Evolutionary conservation across 2,113 vertebrate genomes (phyloP), one percentile per base, ranked within the genome.

Genomic region (Odontesthes bonariensis): DNA sequence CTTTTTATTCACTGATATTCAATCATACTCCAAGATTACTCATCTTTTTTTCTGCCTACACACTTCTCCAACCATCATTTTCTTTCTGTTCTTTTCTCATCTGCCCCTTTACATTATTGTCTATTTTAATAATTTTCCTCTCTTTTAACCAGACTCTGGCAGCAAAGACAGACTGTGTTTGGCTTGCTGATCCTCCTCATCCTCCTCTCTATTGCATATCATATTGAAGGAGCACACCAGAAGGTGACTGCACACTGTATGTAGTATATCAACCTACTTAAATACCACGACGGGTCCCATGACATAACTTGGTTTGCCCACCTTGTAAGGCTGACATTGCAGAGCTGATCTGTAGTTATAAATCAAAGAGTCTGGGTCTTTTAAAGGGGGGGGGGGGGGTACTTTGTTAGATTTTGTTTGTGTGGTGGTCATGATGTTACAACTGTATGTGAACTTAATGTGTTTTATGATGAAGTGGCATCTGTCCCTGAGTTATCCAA

Each of bases 151-250:
- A 97, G 96, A 79, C 92, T 97, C 82, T 95, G 95, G 95, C 93
- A 93, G 82, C 95, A 95, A 61, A 93, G 95, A 75, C 94, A 91
- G 83, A 73, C 93, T 73, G 91, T 95, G 89, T 79, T 92, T 77
- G 93, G 88, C 47, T 75, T 91, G 80, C 85, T 95, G 84, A 81
- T 95, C 88, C 89, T 89, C 46, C 90, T 97, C 59, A 84, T 90
- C 78, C 77, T 92, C 72, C 94, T 96, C 83, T 90, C 88, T 86
- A 87, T 95, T 84, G 84, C 80, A 42, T 96, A 96, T 92, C 94
- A 92, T 91, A 84, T 95, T 84, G 95, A 97, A 90, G 96, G 96
- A 92, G 69, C 91, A 40, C 96, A 97, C 91, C 96, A 97, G 87
- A 93, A 95, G 96, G 96, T 97, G 94, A 59, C 89, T 40, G 20